A percentile compares a stretch with the other conserved stretches of the same genome.
These are phyloP conservation scores for Heliconius sara DNA, from an alignment of 2,888 invertebrate genomes.

Conservation along the genomic window DNA sequence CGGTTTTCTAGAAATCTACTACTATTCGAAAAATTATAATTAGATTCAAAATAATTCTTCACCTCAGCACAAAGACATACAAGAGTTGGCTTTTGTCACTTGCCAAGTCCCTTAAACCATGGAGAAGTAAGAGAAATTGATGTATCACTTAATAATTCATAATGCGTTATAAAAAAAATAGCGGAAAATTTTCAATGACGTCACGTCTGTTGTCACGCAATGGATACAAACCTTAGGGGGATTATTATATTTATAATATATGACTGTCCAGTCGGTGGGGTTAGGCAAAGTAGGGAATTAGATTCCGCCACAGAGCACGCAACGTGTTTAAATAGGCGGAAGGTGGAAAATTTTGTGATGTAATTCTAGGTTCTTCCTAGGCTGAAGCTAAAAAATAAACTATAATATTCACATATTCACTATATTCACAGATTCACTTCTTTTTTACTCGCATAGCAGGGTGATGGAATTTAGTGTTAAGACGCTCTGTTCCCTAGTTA, in stretches of 20 bases:
- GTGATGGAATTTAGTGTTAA: too few relatives aligned
- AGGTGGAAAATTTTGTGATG: slow-evolving; percentile 1
- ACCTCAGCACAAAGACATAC: too few relatives aligned
- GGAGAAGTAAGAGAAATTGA: neutral
- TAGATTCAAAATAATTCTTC: too few relatives aligned
- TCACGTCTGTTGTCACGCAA: neutral
- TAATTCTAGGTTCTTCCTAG: neutral
- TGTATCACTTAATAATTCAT: neutral
- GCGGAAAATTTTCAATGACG: neutral
- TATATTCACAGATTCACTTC: too few relatives aligned
- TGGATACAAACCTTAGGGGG: neutral
- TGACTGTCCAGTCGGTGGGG: neutral
- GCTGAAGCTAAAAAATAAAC: neutral
- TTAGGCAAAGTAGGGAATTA: slow-evolving; percentile 11
- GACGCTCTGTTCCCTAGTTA: too few relatives aligned
- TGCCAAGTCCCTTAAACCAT: neutral
- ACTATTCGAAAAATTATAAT: too few relatives aligned
- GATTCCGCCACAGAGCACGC: slow-evolving; percentile 20
- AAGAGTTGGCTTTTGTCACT: too few relatives aligned
- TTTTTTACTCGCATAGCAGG: too few relatives aligned
- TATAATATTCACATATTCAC: neutral
- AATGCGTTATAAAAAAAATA: neutral
- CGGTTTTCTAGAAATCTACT: too few relatives aligned
- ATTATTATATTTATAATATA: slow-evolving; percentile 12
- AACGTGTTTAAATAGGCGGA: neutral